These are phyloP conservation scores for Tangara arthus DNA, from an alignment of 2,797 vertebrate genomes.

Conservation along the genomic window DNA sequence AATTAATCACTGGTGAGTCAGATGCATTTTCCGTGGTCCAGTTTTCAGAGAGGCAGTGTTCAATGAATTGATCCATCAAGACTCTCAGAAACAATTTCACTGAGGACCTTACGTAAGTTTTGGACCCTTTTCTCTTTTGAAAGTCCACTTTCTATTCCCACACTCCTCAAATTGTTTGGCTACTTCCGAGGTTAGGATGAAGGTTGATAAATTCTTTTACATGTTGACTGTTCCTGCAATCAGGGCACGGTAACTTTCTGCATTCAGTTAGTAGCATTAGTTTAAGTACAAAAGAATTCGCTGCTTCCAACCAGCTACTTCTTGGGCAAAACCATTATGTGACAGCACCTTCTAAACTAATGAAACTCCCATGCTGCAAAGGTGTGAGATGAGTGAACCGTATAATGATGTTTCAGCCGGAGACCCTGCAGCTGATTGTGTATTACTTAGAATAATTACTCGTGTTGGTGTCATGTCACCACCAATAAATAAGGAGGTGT, in stretches of 20 bases:
- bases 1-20: not conserved
- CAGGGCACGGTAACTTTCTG: not conserved
- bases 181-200: not conserved
- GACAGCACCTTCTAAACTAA: not conserved
- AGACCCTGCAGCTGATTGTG: not conserved
- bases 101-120: not conserved
- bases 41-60: not conserved
- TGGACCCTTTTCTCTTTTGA: not conserved
- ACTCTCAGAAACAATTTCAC: not conserved
- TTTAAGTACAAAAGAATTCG: not conserved
- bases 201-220: not conserved
- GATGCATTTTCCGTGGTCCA: not conserved
- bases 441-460: not conserved
- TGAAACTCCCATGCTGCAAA: not conserved
- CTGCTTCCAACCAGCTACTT: not conserved
- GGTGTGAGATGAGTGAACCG: not conserved
- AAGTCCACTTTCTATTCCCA: not conserved
- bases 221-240: not conserved
- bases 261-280: not conserved
- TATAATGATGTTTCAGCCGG: not conserved
- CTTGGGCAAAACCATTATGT: not conserved
- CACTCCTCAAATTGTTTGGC: not conserved
- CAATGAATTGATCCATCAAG: not conserved
- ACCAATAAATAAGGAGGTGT: not conserved
- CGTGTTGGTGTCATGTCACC: not conserved